Percentiles rank a stretch among this genome's conserved stretches.
Evolutionary conservation across 2,797 vertebrate genomes (phyloP).

Genomic region (Sebastes kiyomatsui): DNA sequence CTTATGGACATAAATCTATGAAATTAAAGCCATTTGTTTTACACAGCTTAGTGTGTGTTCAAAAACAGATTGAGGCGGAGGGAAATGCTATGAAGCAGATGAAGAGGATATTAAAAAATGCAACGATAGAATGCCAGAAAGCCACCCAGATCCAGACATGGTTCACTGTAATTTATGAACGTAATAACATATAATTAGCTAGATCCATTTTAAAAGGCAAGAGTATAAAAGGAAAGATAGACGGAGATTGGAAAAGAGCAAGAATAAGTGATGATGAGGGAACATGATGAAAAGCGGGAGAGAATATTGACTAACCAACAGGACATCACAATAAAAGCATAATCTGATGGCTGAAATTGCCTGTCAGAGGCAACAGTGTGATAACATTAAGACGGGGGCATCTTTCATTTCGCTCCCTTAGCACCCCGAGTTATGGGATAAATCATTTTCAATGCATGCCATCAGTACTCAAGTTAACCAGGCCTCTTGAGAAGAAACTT

Average conservation of each 20-base stretch:
- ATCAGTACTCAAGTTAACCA: slow-evolving; percentile 61
- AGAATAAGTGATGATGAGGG: slow-evolving; percentile 21
- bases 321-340: slow-evolving; percentile 55
- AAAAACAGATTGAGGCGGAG: not conserved
- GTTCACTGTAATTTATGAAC: not conserved
- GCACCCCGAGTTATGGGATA: slow-evolving; percentile 39
- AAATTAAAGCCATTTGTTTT: not conserved
- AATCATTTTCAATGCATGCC: slow-evolving; percentile 58
- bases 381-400: slow-evolving; percentile 39
- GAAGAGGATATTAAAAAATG: not conserved
- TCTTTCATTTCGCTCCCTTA: slow-evolving; percentile 54
- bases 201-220: slow-evolving; percentile 2
- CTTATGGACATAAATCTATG: not conserved
- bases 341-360: slow-evolving; percentile 60
- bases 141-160: not conserved
- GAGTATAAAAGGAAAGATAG: not conserved
- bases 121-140: not conserved
- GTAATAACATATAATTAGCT: slow-evolving; percentile 16
- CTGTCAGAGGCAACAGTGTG: slow-evolving; percentile 42
- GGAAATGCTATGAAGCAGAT: not conserved
- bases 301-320: slow-evolving; percentile 40
- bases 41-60: not conserved
- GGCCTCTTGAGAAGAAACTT: slow-evolving; percentile 35
- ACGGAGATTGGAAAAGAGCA: not conserved
- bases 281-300: not conserved